Evolutionary conservation across 2,797 vertebrate species (phyloP).

Genomic region (Dipus sagitta): DNA sequence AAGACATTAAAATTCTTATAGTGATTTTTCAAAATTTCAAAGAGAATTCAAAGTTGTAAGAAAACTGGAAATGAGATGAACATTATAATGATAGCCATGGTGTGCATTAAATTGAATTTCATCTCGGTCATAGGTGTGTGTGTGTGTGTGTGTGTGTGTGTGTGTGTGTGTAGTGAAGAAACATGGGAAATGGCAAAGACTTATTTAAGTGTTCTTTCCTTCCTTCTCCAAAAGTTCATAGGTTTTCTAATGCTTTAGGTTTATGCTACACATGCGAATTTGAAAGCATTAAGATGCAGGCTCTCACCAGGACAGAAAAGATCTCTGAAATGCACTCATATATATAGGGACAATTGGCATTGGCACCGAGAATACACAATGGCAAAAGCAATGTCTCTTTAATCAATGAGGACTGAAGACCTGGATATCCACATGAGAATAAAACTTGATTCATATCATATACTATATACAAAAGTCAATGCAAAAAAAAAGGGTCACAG

Average conservation of each 20-base stretch:
- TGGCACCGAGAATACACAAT: not conserved
- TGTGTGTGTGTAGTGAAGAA: accelerated
- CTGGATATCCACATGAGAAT: not conserved
- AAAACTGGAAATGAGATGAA: not conserved
- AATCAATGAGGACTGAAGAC: not conserved
- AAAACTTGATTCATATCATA: not conserved
- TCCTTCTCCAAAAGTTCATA: not conserved
- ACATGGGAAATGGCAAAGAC: not conserved
- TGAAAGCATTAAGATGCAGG: not conserved
- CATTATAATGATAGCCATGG: not conserved
- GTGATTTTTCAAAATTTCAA: not conserved
- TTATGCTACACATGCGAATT: not conserved
- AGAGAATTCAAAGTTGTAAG: not conserved
- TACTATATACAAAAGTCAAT: not conserved
- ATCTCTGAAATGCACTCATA: not conserved
- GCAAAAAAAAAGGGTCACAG: not conserved
- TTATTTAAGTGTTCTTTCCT: not conserved
- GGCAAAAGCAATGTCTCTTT: not conserved
- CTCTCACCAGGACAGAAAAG: not conserved
- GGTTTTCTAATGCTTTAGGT: not conserved
- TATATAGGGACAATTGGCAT: not conserved
- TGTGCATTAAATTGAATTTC: not conserved
- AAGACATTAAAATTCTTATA: not conserved
- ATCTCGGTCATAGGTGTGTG: not conserved
- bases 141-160: accelerated